Evolutionary conservation across 1,140 invertebrate species (phyloP).

Genomic region (Camponotus pennsylvanicus): DNA sequence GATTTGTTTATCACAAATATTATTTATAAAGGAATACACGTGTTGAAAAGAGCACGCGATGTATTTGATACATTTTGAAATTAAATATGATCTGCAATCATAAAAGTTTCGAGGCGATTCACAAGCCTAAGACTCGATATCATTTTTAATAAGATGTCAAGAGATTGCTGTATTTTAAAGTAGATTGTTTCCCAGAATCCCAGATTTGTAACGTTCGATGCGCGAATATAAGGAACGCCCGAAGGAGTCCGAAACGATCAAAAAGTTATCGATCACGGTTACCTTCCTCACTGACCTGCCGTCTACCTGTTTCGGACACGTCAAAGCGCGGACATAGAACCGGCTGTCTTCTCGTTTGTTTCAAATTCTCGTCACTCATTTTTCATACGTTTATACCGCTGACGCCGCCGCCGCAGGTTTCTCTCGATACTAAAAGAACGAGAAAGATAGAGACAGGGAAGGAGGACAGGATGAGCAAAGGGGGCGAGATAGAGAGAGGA

Average conservation of each 20-base stretch:
- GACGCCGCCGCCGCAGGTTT: slow-evolving; percentile 31
- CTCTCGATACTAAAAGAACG: slow-evolving; percentile 39
- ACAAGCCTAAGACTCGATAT: background rate
- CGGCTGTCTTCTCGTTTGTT: slow-evolving; percentile 82
- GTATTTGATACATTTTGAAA: background rate
- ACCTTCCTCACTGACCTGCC: slow-evolving; percentile 47
- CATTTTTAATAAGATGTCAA: slow-evolving; percentile 22
- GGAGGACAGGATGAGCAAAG: too few species aligned
- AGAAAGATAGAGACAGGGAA: background rate
- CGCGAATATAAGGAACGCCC: slow-evolving; percentile 19
- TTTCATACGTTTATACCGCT: slow-evolving; percentile 79
- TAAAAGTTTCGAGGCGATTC: background rate
- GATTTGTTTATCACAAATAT: background rate
- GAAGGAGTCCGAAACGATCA: slow-evolving; percentile 48
- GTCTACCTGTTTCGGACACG: slow-evolving; percentile 70
- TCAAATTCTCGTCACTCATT: slow-evolving; percentile 83
- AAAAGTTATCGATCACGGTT: slow-evolving; percentile 67
- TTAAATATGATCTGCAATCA: background rate
- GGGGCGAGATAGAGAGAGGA: background rate
- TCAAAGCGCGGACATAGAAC: slow-evolving; percentile 68
- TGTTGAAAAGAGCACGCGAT: background rate
- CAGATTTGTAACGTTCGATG: slow-evolving; percentile 43
- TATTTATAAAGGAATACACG: slow-evolving; percentile 5
- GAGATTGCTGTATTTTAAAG: slow-evolving; percentile 17
- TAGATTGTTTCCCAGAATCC: slow-evolving; percentile 15